Evolutionary conservation across 2,888 invertebrate species (phyloP), one percentile per base, ranked within the genome.

Genomic region (Eupithecia vulgata): DNA sequence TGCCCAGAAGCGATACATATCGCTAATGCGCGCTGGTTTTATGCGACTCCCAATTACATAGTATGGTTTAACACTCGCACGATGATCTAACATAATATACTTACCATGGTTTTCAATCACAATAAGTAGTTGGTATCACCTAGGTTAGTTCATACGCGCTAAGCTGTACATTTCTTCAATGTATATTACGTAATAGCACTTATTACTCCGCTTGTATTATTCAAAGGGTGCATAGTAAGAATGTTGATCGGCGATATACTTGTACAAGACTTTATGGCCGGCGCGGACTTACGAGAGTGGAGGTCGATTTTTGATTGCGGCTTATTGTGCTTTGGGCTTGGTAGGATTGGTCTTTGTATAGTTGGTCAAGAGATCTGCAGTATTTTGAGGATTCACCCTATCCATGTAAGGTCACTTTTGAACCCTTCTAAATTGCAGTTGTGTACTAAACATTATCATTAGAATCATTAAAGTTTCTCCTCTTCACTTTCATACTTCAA

Each of bases 221-320:
- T 74, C 70, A 76, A 76, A 76, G 76, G 76, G 77, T 73, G 72
- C 65, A 70, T 42, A 68, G 67, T 65, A 40, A 65, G 17, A n/a
- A 64, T 37, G 17, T 40, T n/a, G 75, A 79, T 78, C 74, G 71
- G 65, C 70, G 74, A 74, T 77, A 64, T 75, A 75, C 71, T 73
- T 61, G 7, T 68, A 64, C 68, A 68, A 52, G 71, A 79, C 76
- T 82, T 83, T 82, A 79, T 80, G 77, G 78, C 78, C 76, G 79
- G 72, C 73, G 80, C 72, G 61, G 81, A 84, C 84, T 85, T 84
- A 84, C 80, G 82, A 83, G 80, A 72, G 80, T 78, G 76, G 82
- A 81, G 81, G 81, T 80, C 77, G 80, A 80, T 77, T 81, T 83
- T 82, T 80, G 80, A 83, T 79, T 80, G 79, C 72, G 57, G 70